Evolutionary conservation across 2,888 invertebrate species (phyloP), one percentile per base, ranked within the genome.

Genomic region (Fissipunctia ypsillon): DNA sequence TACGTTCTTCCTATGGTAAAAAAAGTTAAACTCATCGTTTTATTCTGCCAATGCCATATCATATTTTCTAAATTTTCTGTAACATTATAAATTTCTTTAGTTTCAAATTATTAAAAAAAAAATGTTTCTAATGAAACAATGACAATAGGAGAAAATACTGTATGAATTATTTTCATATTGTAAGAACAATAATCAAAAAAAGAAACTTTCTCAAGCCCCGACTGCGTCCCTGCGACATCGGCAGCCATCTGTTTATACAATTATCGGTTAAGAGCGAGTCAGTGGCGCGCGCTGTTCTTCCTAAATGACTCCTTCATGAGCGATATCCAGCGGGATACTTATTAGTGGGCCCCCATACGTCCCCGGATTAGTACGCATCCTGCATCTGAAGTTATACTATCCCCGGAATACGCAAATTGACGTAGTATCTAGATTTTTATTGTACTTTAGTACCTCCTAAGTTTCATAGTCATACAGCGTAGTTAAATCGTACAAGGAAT

Each of bases 171-270:
- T 38, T 38, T 38, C 7, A 38, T 38, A 9, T 38, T 38, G 38
- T 38, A 38, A 6, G 7, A 5, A 38, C 38, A 38, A 38, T 9
- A 9, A 14, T n/a, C 1, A 22, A 48, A 65, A 56, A 28, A 60
- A 48, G 0, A 54, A 35, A 78, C 75, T 76, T 82, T 82, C 80
- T 75, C 64, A 54, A 12, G 28, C n/a, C 7, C 73, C 50, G 54
- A 91, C 77, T 95, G 25, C 94, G 89, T 73, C 87, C 90, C 95
- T 93, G 94, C 76, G 45, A 75, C 80, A 88, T 91, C 88, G 88
- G 90, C 89, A 93, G 93, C 93, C 96, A 96, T 96, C 96, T 96
- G 96, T 95, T 96, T 95, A 95, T 95, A 95, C 95, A 96, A 95
- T 96, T 95, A 96, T 95, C 95, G 93, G 94, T 90, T 94, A 94